A percentile compares a stretch with the other conserved stretches of the same genome.
These are phyloP conservation scores for Toxotes jaculatrix DNA, from an alignment of 2,113 vertebrate species.

Conservation along the genomic window DNA sequence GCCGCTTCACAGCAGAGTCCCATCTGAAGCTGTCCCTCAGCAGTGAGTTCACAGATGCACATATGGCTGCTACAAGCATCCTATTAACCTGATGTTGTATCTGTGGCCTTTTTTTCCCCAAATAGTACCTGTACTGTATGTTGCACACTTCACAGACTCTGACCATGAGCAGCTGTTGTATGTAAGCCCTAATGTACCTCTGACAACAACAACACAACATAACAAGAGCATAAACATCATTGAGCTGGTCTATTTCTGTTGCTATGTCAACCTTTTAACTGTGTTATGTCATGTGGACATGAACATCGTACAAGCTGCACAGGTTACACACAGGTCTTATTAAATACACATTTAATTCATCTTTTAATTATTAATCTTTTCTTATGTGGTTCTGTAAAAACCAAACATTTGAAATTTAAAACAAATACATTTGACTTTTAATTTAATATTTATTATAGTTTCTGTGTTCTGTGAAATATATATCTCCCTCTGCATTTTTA, in stretches of 20 bases:
- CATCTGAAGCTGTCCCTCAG: slow-evolving; percentile 25
- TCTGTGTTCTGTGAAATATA: neutral
- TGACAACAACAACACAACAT: neutral
- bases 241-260: neutral
- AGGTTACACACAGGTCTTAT: neutral
- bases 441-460: neutral
- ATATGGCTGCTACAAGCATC: slow-evolving; percentile 55
- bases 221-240: slow-evolving; percentile 10
- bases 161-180: slow-evolving; percentile 50
- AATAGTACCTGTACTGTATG: neutral
- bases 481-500: neutral
- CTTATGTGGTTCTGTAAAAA: neutral
- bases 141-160: slow-evolving; percentile 15
- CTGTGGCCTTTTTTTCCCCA: neutral
- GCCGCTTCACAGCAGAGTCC: slow-evolving; percentile 1
- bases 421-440: neutral
- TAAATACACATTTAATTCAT: too few relatives aligned
- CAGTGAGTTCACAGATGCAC: slow-evolving; percentile 33
- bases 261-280: neutral
- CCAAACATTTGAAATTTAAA: neutral
- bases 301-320: neutral
- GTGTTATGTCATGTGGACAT: neutral
- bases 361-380: neutral
- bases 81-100: slow-evolving; percentile 44
- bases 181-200: neutral